A percentile compares a stretch with the other conserved stretches of the same genome.
phyloP scores from a whole-genome alignment of 30 jellyfish, hydroid and myxozoan species.

The Aurelia sp. region DNA sequence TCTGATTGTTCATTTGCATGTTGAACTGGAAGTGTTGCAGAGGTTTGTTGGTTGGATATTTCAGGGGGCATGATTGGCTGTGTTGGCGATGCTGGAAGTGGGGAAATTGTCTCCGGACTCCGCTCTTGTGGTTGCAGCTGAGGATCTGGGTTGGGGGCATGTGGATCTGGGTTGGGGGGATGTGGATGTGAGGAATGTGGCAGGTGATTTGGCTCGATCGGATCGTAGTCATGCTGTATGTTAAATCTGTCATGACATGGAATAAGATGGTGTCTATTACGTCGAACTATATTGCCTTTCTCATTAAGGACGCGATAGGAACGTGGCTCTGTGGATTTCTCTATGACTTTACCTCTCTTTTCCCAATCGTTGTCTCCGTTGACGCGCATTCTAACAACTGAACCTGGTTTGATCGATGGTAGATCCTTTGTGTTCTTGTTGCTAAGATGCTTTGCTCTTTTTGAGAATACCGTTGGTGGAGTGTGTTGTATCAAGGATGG shows the following conservation, averaged over 20 bases:
- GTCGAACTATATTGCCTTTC: constrained; percentile 38
- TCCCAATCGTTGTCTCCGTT: constrained; percentile 36
- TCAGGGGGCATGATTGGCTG: constrained; percentile 52
- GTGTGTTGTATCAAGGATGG: constrained; percentile 52
- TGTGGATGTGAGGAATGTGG: constrained; percentile 18
- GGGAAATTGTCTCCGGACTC: neutral
- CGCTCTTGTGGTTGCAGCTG: constrained; percentile 6
- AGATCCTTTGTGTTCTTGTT: constrained; percentile 39
- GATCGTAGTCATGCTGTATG: constrained; percentile 33
- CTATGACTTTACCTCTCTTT: constrained; percentile 38
- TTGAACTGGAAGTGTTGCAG: constrained; percentile 31
- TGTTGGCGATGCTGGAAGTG: neutral
- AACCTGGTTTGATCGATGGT: constrained; percentile 45
- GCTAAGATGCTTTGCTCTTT: neutral
- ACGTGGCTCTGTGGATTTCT: constrained; percentile 43
- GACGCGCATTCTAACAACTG: constrained; percentile 46
- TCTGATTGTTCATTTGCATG: constrained; percentile 29
- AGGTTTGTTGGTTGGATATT: constrained; percentile 40
- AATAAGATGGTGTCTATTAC: constrained; percentile 37
- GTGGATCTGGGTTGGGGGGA: constrained; percentile 12
- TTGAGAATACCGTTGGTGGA: constrained; percentile 36
- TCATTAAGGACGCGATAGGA: constrained; percentile 27
- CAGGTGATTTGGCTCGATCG: constrained; percentile 51
- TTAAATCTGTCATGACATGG: constrained; percentile 45
- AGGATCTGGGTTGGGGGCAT: constrained; percentile 5